Base-by-base conservation (phyloP, 2,888 invertebrate genomes). In the Cylloceria caligata region DNA sequence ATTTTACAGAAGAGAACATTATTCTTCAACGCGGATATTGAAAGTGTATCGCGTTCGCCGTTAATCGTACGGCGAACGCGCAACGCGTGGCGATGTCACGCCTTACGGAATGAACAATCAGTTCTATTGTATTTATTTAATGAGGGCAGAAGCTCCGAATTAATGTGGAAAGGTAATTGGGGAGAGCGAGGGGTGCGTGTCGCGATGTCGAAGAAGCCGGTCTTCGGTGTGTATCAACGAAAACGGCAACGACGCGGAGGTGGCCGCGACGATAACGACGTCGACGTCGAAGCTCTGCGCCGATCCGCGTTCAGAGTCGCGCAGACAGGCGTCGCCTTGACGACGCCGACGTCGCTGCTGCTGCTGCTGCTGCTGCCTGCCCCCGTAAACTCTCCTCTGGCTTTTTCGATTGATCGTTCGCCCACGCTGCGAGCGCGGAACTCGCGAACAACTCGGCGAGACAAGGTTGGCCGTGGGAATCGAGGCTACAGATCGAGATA, bases 401-500 rank as follows among this genome's bases (percentile, higher is more conserved):
- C 72, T 81, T 76, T 82, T 81, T 73, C 82, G 78, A 84, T 85
- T 79, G 78, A 85, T 85, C 85, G 76, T 62, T 73, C 62, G 36
- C 52, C 16, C 55, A 47, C 42, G 34, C 57, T 65, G 64, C 36
- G 52, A 42, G 45, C 65, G 71, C 49, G 60, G 62, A 55, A 34
- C 47, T 27, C 55, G 64, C 52, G 19, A 49, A 42, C 68, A 42
- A 19, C 19, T 11, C 3, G 21, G n/a, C 52, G 69, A 39, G 39
- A 2, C n/a, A 19, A n/a, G 34, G 49, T 9, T 3, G 16, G 13
- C 55, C 52, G 65, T 65, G 49, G 39, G 95, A 93, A 88, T 95
- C 95, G 94, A 95, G 95, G 79, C 91, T 93, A 90, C 21, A 1
- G 42, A 42, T 69, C 69, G 57, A 71, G 55, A 45, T 30, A 71